phyloP scores from a whole-genome alignment of 2,797 vertebrate genomes.

The Cuculus canorus region DNA sequence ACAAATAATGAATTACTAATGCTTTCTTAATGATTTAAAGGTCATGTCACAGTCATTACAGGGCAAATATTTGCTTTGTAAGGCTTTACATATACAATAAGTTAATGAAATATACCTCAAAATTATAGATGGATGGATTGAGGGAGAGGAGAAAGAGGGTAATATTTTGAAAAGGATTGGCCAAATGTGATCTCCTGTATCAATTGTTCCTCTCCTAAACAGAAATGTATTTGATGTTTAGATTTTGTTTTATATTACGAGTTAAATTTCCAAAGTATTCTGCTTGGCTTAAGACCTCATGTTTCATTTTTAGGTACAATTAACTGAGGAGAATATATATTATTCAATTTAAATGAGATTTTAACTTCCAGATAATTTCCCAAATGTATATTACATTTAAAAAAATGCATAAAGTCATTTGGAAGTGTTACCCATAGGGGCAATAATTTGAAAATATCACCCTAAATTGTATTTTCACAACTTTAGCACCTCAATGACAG shows the following conservation, averaged over 20 bases:
- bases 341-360: background rate
- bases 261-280: background rate
- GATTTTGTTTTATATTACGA: background rate
- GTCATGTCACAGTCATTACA: background rate
- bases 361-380: background rate
- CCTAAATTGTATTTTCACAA: background rate
- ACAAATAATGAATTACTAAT: background rate
- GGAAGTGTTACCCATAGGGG: background rate
- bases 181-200: background rate
- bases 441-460: background rate
- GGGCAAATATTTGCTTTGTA: background rate
- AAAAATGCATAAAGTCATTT: background rate
- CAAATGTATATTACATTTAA: background rate
- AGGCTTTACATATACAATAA: background rate
- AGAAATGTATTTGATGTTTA: background rate
- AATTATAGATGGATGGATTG: background rate
- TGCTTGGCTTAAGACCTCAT: background rate
- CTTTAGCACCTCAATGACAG: background rate
- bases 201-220: background rate
- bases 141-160: accelerated
- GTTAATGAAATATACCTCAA: background rate
- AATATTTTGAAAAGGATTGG: background rate
- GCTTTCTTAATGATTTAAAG: background rate
- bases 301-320: background rate
- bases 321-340: background rate